Evolutionary conservation across 2,888 invertebrate species (phyloP), one percentile per base, ranked within the genome.

Genomic region (Eurois occulta): DNA sequence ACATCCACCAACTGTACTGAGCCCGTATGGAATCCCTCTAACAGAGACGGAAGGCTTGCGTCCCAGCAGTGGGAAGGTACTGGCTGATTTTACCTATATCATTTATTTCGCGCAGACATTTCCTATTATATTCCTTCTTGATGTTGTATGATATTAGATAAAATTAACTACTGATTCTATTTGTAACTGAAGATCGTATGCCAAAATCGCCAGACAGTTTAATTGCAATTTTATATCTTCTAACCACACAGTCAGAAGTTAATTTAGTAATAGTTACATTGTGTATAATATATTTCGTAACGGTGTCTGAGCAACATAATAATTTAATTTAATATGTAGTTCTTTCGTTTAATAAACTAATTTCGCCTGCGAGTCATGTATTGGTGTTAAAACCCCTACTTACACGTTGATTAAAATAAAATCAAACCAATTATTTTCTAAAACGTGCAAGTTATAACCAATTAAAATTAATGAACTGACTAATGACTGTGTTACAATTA

Each of bases 211-310:
- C 76, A 84, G 86, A 81, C 82, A 70, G 75, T 87, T 85, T 87
- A 80, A 88, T 89, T 82, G 72, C 81, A 78, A 85, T 85, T 87
- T 85, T 85, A 86, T 87, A 86, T 78, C 75, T 41, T 65, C 74
- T 80, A 86, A 84, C 78, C 78, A 72, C 43, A 46, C 80, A 83
- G 78, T 72, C 68, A 65, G 55, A 46, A 75, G 48, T 46, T 74
- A 70, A 82, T 78, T 75, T 71, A 73, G 43, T 28, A 41, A 41
- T 10, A 65, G n/a, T 28, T 41, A 52, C 60, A 70, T 43, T 60
- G 48, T 41, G 38, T 43, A 52, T 70, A 76, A 73, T 72, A 64
- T 72, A 67, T 64, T 75, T 78, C 65, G 72, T 80, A 71, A 80
- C 73, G 60, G 71, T 75, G 43, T 35, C 68, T 72, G 72, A 67